Percentiles rank a stretch among this genome's conserved stretches.
Conservation (phyloP, 2,797 vertebrate genomes). For the Capromys pilorides region DNA sequence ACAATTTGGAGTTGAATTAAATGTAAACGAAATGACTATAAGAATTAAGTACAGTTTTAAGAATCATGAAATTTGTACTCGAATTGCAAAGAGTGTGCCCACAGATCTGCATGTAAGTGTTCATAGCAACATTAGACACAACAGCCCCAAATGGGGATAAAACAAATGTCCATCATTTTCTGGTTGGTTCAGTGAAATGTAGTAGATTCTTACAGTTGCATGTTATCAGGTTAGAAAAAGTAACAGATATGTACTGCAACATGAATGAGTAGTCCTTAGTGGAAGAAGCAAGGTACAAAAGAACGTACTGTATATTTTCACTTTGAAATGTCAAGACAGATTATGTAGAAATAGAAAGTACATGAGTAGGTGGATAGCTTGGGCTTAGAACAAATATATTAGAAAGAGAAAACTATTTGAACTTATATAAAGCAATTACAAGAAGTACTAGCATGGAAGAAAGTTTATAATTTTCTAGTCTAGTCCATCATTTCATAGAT, state of each 20-base stretch:
- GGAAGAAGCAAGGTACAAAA: background rate
- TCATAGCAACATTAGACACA: background rate
- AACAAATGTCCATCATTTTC: background rate
- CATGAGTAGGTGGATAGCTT: background rate
- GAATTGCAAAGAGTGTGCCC: background rate
- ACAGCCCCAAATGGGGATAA: background rate
- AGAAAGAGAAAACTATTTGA: constrained; percentile 14
- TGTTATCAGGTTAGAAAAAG: background rate
- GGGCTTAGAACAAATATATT: background rate
- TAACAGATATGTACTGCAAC: background rate
- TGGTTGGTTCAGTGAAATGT: background rate
- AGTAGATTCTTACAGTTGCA: background rate
- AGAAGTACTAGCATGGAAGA: background rate
- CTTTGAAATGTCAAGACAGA: background rate
- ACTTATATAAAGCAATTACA: background rate
- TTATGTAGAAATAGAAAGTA: background rate
- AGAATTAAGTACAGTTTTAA: background rate
- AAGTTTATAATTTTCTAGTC: background rate
- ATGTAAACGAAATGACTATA: background rate
- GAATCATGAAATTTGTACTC: background rate
- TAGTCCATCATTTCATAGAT: background rate
- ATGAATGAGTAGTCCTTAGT: background rate
- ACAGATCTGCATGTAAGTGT: background rate
- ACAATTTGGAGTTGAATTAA: background rate
- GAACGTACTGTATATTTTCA: background rate